phyloP scores from a whole-genome alignment of 1,140 invertebrate species.

The Cheumatopsyche charites region DNA sequence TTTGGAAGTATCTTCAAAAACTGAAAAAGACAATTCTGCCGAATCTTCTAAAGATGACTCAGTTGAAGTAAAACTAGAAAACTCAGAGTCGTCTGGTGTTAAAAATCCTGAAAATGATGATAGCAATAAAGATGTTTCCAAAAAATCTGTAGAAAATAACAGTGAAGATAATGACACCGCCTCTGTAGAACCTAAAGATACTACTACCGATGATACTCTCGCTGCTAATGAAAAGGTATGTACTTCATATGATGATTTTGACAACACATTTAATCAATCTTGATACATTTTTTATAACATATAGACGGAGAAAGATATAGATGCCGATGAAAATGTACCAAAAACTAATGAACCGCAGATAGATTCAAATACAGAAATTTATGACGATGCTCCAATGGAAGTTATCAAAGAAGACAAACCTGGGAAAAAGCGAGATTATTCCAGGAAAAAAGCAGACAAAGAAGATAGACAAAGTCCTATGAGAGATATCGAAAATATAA shows the following conservation, averaged over 20 bases:
- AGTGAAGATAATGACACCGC: no score
- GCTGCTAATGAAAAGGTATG: no score
- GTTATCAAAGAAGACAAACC: slow-evolving; percentile 59
- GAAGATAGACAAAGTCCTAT: slow-evolving; percentile 55
- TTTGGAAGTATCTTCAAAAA: not conserved
- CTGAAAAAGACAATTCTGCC: not conserved
- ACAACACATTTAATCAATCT: no score
- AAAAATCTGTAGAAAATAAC: no score
- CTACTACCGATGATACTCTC: no score
- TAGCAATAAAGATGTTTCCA: slow-evolving; percentile 52
- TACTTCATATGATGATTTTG: no score
- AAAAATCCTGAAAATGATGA: slow-evolving; percentile 51
- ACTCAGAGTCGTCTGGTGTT: slow-evolving; percentile 45
- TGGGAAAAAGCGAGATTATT: slow-evolving; percentile 56
- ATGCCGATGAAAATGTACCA: slow-evolving; percentile 32
- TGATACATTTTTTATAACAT: no score
- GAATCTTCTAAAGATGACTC: slow-evolving; percentile 40
- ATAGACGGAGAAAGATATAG: slow-evolving; percentile 44
- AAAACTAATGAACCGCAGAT: slow-evolving; percentile 7
- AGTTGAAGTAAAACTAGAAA: slow-evolving; percentile 36
- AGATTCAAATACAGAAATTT: slow-evolving; percentile 60
- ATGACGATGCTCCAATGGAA: slow-evolving; percentile 67
- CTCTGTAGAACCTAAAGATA: no score
- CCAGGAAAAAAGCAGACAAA: slow-evolving; percentile 56
- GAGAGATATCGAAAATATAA: slow-evolving; percentile 53